Evolutionary conservation across 2,113 vertebrate genomes (phyloP).

Genomic region (Mesoclemmys tuberculata): DNA sequence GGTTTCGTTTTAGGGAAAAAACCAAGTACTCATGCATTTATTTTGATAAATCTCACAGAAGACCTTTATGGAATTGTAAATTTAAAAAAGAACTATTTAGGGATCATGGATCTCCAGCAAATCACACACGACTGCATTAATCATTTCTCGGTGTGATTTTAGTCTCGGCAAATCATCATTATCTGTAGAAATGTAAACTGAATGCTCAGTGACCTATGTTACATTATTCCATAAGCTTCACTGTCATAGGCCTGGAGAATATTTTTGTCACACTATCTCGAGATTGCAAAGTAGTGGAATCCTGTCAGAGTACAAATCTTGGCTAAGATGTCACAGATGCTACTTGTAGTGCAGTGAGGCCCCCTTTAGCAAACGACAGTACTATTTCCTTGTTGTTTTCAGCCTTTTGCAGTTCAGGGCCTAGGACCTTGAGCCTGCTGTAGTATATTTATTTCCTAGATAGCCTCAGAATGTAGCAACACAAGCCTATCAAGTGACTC

Average conservation of each 20-base stretch:
- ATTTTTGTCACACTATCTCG: slow-evolving; percentile 9
- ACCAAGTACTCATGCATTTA: neutral
- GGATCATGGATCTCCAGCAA: neutral
- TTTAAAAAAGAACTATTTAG: neutral
- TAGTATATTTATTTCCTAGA: neutral
- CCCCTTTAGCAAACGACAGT: neutral
- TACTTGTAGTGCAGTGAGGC: neutral
- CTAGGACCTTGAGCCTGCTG: neutral
- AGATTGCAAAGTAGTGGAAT: slow-evolving; percentile 34
- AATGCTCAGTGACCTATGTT: slow-evolving; percentile 3
- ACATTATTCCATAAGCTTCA: neutral
- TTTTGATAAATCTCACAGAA: neutral
- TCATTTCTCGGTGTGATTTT: neutral
- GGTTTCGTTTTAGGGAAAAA: neutral
- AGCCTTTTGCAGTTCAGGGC: neutral
- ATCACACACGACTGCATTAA: neutral
- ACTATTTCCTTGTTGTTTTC: neutral
- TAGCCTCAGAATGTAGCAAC: too few relatives aligned
- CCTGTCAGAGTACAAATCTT: slow-evolving; percentile 2
- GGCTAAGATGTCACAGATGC: neutral
- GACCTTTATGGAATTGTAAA: neutral
- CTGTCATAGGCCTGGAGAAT: slow-evolving; percentile 32
- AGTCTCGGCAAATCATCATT: neutral
- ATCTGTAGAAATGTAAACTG: slow-evolving; percentile 12
- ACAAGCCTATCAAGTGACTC: neutral